Conservation (phyloP, 2,888 invertebrate species). For the Cactoblastis cactorum region DNA sequence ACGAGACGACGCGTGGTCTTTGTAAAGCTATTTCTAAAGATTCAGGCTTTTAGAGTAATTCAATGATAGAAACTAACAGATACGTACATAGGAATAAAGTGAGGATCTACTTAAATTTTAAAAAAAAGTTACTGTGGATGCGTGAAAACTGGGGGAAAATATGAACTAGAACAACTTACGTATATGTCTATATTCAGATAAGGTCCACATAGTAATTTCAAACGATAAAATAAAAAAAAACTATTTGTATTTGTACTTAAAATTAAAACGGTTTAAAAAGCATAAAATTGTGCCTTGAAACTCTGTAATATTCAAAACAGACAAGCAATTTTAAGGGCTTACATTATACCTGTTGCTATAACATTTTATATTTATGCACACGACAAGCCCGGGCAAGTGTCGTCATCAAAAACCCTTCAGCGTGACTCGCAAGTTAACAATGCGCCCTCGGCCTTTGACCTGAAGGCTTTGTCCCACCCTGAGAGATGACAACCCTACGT, state of each 20-base stretch:
- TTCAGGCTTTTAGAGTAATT: constrained; percentile 21
- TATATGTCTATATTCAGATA: no score
- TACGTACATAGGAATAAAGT: not conserved
- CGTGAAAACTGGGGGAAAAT: no score
- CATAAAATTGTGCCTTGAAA: no score
- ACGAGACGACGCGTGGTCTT: constrained; percentile 36
- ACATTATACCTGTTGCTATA: constrained; percentile 30
- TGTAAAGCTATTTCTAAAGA: constrained; percentile 36
- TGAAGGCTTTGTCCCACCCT: constrained; percentile 69
- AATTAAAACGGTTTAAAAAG: no score
- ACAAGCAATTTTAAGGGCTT: not conserved
- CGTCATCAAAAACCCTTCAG: constrained; percentile 69
- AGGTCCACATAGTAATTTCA: no score
- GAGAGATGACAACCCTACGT: constrained; percentile 58
- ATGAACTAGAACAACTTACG: no score
- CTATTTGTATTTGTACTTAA: no score
- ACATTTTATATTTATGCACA: constrained; percentile 36
- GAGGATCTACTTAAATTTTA: no score
- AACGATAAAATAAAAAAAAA: no score
- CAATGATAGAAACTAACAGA: not conserved
- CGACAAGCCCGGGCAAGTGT: constrained; percentile 44
- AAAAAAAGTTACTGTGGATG: not conserved
- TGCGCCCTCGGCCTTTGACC: constrained; percentile 69
- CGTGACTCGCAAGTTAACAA: constrained; percentile 72
- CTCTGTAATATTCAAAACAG: not conserved